Evolutionary conservation across 2,888 invertebrate genomes (phyloP).

Genomic region (Pasiphila rectangulata): DNA sequence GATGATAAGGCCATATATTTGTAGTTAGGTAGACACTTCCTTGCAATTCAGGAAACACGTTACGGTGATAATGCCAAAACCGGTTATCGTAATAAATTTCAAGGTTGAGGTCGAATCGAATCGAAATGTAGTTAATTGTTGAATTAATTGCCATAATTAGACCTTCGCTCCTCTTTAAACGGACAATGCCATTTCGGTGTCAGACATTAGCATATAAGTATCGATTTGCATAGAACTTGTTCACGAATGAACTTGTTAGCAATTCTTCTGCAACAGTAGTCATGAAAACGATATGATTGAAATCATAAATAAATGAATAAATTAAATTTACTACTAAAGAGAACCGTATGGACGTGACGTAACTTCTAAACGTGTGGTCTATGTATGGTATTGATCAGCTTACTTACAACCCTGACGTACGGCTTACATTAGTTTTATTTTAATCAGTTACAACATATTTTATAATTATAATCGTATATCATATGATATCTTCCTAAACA

Average conservation of each 20-base stretch:
- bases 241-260: not conserved
- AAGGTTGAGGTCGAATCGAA: constrained; percentile 26
- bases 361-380: too few relatives aligned
- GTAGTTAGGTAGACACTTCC: constrained; percentile 1
- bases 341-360: too few relatives aligned
- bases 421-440: too few relatives aligned
- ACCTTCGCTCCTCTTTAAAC: constrained; percentile 27
- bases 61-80: constrained; percentile 17
- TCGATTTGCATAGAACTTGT: constrained; percentile 4
- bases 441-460: too few relatives aligned
- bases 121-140: constrained; percentile 18
- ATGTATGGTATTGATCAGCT: too few relatives aligned
- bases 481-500: too few relatives aligned
- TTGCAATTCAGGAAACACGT: constrained; percentile 1
- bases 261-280: not conserved
- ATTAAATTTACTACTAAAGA: too few relatives aligned
- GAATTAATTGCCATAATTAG: constrained; percentile 28
- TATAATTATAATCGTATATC: too few relatives aligned
- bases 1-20: not conserved
- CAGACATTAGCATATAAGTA: constrained; percentile 4
- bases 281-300: not conserved
- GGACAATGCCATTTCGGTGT: constrained; percentile 13
- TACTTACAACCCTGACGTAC: too few relatives aligned
- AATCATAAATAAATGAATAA: too few relatives aligned
- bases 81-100: constrained; percentile 27